phyloP scores from a whole-genome alignment of 2,888 invertebrate genomes.

The Habroteleia sp. region DNA sequence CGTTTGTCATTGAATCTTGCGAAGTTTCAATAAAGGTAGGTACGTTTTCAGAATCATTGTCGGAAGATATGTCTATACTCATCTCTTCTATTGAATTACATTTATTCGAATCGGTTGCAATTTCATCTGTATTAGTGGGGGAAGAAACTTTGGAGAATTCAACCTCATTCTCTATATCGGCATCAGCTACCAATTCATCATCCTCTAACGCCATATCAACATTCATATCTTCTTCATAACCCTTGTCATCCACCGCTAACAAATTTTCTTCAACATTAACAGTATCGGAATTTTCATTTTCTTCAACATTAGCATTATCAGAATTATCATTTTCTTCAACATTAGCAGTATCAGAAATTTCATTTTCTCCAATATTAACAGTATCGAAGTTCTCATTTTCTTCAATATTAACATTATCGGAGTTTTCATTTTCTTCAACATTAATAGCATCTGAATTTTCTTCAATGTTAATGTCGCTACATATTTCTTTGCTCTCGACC shows the following conservation, averaged over 20 bases:
- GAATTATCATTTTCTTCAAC: too few relatives aligned
- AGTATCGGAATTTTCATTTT: not conserved
- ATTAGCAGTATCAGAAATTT: too few relatives aligned
- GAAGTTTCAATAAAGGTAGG: constrained; percentile 28
- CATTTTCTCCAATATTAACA: too few relatives aligned
- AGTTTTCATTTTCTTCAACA: too few relatives aligned
- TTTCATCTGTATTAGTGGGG: not conserved
- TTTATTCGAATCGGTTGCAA: not conserved
- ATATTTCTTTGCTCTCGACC: too few relatives aligned
- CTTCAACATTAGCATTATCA: too few relatives aligned
- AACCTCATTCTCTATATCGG: not conserved
- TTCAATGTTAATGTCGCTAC: too few relatives aligned
- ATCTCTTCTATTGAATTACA: not conserved
- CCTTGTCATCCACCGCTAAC: not conserved
- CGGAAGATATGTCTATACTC: constrained; percentile 17
- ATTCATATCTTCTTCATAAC: not conserved
- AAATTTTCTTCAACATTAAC: not conserved
- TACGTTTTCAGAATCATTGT: constrained; percentile 33
- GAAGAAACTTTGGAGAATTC: not conserved
- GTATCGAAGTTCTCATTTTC: too few relatives aligned
- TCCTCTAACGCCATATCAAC: not conserved
- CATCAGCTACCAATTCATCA: not conserved
- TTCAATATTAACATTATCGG: too few relatives aligned
- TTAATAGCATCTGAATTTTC: too few relatives aligned
- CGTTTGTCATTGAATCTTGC: constrained; percentile 23